Base-by-base conservation (phyloP, 2,797 vertebrate species). In the Poecilia velifera region DNA sequence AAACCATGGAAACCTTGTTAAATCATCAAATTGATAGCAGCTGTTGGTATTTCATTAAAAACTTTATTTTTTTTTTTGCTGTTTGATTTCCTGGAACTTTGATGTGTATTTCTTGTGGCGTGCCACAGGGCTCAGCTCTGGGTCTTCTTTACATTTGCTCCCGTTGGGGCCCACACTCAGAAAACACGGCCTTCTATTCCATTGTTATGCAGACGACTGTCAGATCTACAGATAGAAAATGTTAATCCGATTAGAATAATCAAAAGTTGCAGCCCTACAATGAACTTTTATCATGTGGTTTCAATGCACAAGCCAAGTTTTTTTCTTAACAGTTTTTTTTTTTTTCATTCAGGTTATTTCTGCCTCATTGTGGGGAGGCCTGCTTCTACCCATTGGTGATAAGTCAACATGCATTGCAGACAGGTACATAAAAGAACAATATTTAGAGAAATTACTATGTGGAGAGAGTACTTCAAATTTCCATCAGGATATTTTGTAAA, bases 311-410 rank as follows among this genome's bases (percentile, higher is more conserved):
- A 66, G 36, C 82, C 39, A 70, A 5, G 22, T 34, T 62, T 46
- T 0, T 55, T 51, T 0, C 51, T 36, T 55, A 51, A 59, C 62
- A 6, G 18, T 22, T 36, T 6, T 64, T 6, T 64, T 64, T 6
- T 64, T 8, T 36, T 64, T 39, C 18, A 18, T 64, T 22, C 83
- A 99, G 98, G 97, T 99, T 9, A 86, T 99, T 18, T 99, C 98
- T 3, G 90, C 96, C 0, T 98, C 98, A 0, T 74, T 99, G 62
- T 99, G 98, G 98, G 98, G 98, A 0, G 98, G 98, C 41, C 91
- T 99, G 94, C 92, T 99, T 81, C 92, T 99, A 1, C 97, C 98
- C 41, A 94, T 99, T 2, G 98, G 98, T 79, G 97, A 98, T 20
- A 96, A 93, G 10, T 95, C 95, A 1, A 97, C 97, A 22, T 97